Percentiles rank a stretch among this genome's conserved stretches.
phyloP scores from a whole-genome alignment of 2,113 vertebrate species.

The Malurus melanocephalus region DNA sequence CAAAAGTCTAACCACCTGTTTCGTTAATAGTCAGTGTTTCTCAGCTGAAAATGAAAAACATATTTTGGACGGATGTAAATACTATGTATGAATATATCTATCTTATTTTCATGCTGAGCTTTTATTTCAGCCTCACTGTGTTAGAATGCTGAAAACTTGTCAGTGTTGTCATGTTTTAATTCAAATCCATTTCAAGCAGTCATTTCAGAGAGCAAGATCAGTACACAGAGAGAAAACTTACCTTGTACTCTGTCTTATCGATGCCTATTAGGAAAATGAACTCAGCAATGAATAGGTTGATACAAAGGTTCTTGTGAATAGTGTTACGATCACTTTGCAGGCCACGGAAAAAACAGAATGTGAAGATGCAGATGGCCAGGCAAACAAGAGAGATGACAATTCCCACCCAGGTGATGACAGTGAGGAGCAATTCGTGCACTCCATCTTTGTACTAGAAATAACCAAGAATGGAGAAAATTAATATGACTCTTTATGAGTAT shows the following conservation, averaged over 20 bases:
- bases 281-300: conserved; percentile 97
- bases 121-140: conserved; percentile 47
- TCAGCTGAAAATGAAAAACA: conserved; percentile 7
- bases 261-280: conserved; percentile 97
- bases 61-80: conserved; percentile 34
- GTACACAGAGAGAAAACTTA: conserved; percentile 70
- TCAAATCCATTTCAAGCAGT: conserved; percentile 61
- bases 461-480: conserved; percentile 58
- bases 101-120: conserved; percentile 65
- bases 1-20: conserved; percentile 1
- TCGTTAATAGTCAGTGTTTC: background rate
- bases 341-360: conserved; percentile 98
- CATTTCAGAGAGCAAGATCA: conserved; percentile 63
- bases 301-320: conserved; percentile 98
- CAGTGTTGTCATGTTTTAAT: conserved; percentile 49
- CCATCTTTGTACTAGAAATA: conserved; percentile 80
- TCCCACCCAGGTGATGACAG: conserved; percentile 94
- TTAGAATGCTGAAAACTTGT: conserved; percentile 59
- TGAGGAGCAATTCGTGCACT: conserved; percentile 88
- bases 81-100: conserved; percentile 30
- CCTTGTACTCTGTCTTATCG: conserved; percentile 92
- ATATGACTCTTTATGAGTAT: conserved; percentile 30
- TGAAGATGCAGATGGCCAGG: conserved; percentile 96
- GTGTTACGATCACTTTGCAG: conserved; percentile 98
- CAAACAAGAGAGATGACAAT: conserved; percentile 95